Base-by-base conservation (phyloP, 2,888 invertebrate species). In the Pachymerium ferrugineum region DNA sequence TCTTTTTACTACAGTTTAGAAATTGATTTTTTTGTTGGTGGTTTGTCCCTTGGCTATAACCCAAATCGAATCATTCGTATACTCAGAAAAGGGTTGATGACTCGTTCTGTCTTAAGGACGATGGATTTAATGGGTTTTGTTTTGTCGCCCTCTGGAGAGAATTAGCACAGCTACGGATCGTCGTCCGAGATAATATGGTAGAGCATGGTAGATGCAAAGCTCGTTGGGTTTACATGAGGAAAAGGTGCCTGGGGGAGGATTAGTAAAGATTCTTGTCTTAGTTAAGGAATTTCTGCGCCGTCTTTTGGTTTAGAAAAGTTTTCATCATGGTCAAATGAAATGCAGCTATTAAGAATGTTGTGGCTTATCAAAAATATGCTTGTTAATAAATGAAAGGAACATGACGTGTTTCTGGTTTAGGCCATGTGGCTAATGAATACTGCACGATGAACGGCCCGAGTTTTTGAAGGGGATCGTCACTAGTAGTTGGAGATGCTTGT, bases 51-150 rank as follows among this genome's bases (percentile, higher is more conserved):
- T 54, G 54, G 54, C 54, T 14, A 54, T 54, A 25, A 25, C 54
- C 54, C 54, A 54, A 54, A 54, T 54, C 54, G 54, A 54, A 54
- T 54, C 54, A 54, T 54, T 54, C 54, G 12, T 54, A 54, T 54
- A 54, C 54, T n/a, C n/a, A 28, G 28, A 54, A 54, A 54, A 54
- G 54, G 54, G 54, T 54, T 54, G 54, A 54, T 54, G 54, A 22
- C 25, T 54, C 54, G 22, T 54, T n/a, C n/a, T 54, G 54, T 54
- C 54, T 54, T 28, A 10, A 22, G 54, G 28, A 47, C 22, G 54
- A 54, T 28, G 54, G 54, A 54, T 54, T 54, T 54, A 54, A 54
- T 54, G 54, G 54, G 54, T 54, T 54, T 54, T 54, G 25, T 54
- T 54, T 54, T 54, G 54, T 25, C 54, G 54, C 54, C 54, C 54